Evolutionary conservation across 2,113 vertebrate genomes (phyloP), one percentile per base, ranked within the genome.

Genomic region (Esox niger): DNA sequence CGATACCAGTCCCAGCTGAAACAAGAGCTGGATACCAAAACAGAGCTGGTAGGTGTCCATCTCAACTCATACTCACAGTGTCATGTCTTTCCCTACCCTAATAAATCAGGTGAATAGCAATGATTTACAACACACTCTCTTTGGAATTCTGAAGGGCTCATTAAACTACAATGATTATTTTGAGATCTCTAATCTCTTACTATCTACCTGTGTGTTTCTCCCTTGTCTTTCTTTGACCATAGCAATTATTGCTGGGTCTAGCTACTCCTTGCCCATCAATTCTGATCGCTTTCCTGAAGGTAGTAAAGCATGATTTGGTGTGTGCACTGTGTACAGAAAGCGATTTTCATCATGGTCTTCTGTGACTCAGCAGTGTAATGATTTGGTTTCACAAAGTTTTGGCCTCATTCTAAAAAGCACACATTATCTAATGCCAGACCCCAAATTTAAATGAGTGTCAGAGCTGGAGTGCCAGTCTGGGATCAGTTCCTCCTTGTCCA

Each of bases 11-110:
- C 88, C 31, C 84, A 91, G 17, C 79, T 94, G 1, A 84, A 91
- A 54, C 88, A 85, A 67, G 89, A 94, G 55, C 69, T 95, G 72
- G 88, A 80, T 60, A 93, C 89, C 17, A 94, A 94, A 85, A 93
- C 88, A 46, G 90, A 94, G 66, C 74, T 95, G 89, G 94, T 95
- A 84, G 25, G 81, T 52, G 20, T 47, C 15, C 3, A 20, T 43
- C 47, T 2, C 47, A 52, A 23, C 47, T 21, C n/a, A 21, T 7
- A n/a, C 25, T 11, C 32, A 62, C 43, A n/a, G n/a, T n/a, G n/a
- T n/a, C n/a, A n/a, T n/a, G n/a, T n/a, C n/a, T n/a, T n/a, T n/a
- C n/a, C n/a, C n/a, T n/a, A n/a, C n/a, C n/a, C n/a, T n/a, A n/a
- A n/a, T n/a, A n/a, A n/a, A n/a, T n/a, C n/a, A n/a, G n/a, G n/a